Base-by-base conservation (phyloP, 2,888 invertebrate species). In the Hydraecia micacea region DNA sequence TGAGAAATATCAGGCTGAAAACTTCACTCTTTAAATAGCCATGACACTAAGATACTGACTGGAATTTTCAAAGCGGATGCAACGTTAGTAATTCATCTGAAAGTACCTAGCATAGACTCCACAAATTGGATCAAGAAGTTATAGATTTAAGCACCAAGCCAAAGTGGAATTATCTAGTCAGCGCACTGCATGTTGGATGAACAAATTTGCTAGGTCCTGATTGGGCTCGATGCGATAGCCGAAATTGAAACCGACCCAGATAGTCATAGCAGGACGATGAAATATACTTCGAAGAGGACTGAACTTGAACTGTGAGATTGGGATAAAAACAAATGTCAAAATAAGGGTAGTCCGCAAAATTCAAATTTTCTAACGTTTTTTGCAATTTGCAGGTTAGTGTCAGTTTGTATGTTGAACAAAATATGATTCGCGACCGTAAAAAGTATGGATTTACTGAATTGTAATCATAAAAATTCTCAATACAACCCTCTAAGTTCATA, bases 81-180 rank as follows among this genome's bases (percentile, higher is more conserved):
- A 67, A 58, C 4, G 32, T 58, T 62, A 62, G 21, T 84, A 39
- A 55, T 52, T 83, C n/a, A 83, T 71, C 13, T 62, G 13, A 36
- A 75, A 76, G 58, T 81, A 63, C 13, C 52, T 60, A 49, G 28
- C 18, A 18, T 58, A 18, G 13, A 66, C 28, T 9, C 36, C 52
- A 52, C 58, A 62, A 85, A 80, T 46, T 60, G 8, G 15, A 84
- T 81, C 55, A 66, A 60, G 60, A 69, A 74, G 68, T 72, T 72
- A 60, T 21, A 73, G 84, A 73, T 80, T 42, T 55, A 80, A 80
- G 58, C 52, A 52, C 49, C 28, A 36, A 52, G 58, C 21, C 49
- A 58, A 71, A 62, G 55, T 55, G 39, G 58, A 74, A 52, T 65
- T 83, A 68, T 49, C n/a, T 46, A 72, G 58, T 74, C 63, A 65